phyloP scores from a whole-genome alignment of 1,140 invertebrate genomes.

The Neotoxoptera formosana region DNA sequence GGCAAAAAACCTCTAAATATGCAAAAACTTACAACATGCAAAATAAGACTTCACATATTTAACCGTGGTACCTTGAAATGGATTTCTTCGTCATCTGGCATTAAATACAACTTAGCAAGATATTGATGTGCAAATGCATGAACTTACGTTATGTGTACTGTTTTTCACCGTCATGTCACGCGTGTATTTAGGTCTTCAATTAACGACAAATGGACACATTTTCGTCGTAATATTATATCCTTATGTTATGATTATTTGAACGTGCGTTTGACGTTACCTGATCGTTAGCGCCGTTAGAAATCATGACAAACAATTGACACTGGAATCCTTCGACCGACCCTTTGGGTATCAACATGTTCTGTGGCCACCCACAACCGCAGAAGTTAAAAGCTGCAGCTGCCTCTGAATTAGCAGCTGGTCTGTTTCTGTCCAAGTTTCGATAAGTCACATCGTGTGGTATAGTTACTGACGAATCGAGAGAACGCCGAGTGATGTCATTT shows the following conservation, averaged over 20 bases:
- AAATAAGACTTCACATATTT: no score
- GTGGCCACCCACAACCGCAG: constrained; percentile 88
- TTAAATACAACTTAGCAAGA: no score
- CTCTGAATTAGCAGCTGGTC: constrained; percentile 62
- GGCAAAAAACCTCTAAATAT: no score
- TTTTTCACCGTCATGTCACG: no score
- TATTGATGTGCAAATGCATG: no score
- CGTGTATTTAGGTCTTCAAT: no score
- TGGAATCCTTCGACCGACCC: constrained; percentile 73
- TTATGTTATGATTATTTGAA: background rate
- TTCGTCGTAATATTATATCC: no score
- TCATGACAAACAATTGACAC: constrained; percentile 81
- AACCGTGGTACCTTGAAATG: no score
- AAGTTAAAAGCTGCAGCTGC: constrained; percentile 68
- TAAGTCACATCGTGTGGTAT: constrained; percentile 73
- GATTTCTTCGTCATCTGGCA: no score
- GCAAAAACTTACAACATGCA: no score
- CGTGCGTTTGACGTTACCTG: constrained; percentile 60
- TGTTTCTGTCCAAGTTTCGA: constrained; percentile 66
- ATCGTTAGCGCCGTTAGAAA: constrained; percentile 78
- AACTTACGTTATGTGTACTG: no score
- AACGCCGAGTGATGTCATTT: constrained; percentile 68
- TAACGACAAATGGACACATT: no score
- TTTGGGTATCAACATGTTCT: constrained; percentile 82
- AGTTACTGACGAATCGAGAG: constrained; percentile 70